Conservation (phyloP, 2,797 vertebrate genomes). For the Leuciscus waleckii region DNA sequence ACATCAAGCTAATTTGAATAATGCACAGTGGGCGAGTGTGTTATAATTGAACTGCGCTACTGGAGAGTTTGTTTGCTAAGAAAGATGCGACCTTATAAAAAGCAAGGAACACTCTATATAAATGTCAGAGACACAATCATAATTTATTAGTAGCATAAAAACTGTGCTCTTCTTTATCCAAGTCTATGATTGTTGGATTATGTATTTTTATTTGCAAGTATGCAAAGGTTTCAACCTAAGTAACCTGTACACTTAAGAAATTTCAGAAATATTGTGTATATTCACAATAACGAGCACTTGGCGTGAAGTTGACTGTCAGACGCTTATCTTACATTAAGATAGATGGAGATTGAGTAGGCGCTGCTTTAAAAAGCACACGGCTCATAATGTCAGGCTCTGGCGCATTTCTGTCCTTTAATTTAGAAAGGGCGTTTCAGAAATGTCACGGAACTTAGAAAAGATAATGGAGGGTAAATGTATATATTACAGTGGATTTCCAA, state of each 20-base stretch:
- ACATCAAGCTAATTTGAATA: neutral
- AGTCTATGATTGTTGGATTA: neutral
- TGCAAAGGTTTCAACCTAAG: neutral
- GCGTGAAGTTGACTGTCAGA: slow-evolving; percentile 50
- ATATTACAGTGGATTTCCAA: slow-evolving; percentile 72
- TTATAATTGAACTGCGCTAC: neutral
- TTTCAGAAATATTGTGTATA: slow-evolving; percentile 20
- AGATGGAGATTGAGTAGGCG: slow-evolving; percentile 62
- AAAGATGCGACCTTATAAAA: slow-evolving; percentile 21
- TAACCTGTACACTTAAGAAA: neutral
- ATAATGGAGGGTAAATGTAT: slow-evolving; percentile 81
- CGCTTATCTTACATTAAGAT: slow-evolving; percentile 64
- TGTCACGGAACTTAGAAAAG: slow-evolving; percentile 71
- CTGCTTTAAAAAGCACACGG: slow-evolving; percentile 62
- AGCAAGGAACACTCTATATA: neutral
- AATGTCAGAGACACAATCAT: slow-evolving; percentile 9
- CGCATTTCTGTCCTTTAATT: slow-evolving; percentile 82
- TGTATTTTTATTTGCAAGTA: neutral
- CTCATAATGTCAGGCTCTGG: slow-evolving; percentile 79
- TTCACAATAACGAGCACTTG: slow-evolving; percentile 48
- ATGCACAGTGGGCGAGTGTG: slow-evolving; percentile 7
- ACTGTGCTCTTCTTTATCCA: neutral
- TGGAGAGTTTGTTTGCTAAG: slow-evolving; percentile 12
- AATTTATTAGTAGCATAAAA: slow-evolving; percentile 10
- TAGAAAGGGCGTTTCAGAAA: slow-evolving; percentile 77